Base-by-base conservation (phyloP, 2,797 vertebrate genomes). In the Momotus momota region DNA sequence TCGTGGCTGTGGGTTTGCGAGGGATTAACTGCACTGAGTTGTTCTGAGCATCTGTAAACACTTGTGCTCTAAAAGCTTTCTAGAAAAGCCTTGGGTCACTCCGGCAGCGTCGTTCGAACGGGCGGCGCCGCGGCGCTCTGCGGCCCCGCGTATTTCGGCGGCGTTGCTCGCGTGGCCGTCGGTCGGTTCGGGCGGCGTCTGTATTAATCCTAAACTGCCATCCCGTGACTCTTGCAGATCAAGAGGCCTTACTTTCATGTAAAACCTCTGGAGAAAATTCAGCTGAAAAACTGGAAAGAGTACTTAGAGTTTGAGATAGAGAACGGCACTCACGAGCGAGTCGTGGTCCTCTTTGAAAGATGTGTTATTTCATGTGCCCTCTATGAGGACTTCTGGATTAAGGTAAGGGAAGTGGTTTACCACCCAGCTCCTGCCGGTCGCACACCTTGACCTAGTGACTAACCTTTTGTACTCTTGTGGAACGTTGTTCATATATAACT, bases 401-500 rank as follows among this genome's bases (percentile, higher is more conserved):
- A 99, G 99, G 99, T 99, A 99, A 98, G 87, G 87, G 95, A 96
- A 85, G 95, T 70, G 57, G 88, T 95, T 94, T 64, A 64, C 80
- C 92, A 66, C 95, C 66, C 87, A 43, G 54, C 88, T 98, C 98
- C 97, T 97, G 86, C 96, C 93, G 29, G 97, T 97, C 97, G 98
- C 97, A 98, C 98, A 98, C 98, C 98, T 99, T 99, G 98, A 99
- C 98, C 98, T 98, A 98, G 98, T 99, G 98, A 99, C 99, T 99
- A 99, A 98, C 99, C 99, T 98, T 98, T 98, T 99, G 99, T 99
- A 98, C 98, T 98, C 99, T 99, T 99, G 99, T 99, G 99, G 99
- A 99, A 99, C 98, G 99, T 99, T 99, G 99, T 98, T 98, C 98
- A 99, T 99, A 98, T 99, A 98, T 99, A 99, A 99, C 99, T 99